phyloP scores from a whole-genome alignment of 2,888 invertebrate species.

The Lycophotia porphyrea region DNA sequence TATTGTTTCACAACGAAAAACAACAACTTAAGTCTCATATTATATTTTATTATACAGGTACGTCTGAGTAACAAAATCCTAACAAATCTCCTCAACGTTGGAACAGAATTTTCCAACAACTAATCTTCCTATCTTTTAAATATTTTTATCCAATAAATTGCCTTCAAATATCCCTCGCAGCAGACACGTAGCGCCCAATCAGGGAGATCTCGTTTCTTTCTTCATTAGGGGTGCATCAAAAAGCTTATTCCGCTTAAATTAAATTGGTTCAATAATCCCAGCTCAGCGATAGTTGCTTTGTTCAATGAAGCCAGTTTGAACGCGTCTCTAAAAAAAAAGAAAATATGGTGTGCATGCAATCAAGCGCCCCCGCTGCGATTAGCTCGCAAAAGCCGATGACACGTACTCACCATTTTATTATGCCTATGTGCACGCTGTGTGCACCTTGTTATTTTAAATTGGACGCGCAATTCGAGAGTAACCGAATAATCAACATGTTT shows the following conservation, averaged over 20 bases:
- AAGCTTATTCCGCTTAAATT: slow-evolving; percentile 82
- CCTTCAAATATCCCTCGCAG: slow-evolving; percentile 55
- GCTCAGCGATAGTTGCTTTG: slow-evolving; percentile 84
- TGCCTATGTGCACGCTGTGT: slow-evolving; percentile 76
- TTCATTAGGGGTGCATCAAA: slow-evolving; percentile 79
- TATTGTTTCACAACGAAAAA: neutral
- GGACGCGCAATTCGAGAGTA: slow-evolving; percentile 73
- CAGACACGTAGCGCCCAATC: slow-evolving; percentile 67
- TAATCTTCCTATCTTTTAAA: slow-evolving; percentile 36
- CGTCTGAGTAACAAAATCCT: slow-evolving; percentile 12
- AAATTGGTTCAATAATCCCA: slow-evolving; percentile 86
- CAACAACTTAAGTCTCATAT: neutral
- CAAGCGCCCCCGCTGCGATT: slow-evolving; percentile 82
- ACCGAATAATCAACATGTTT: slow-evolving; percentile 69
- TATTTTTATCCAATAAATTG: slow-evolving; percentile 48
- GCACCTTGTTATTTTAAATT: slow-evolving; percentile 86
- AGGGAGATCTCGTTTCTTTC: slow-evolving; percentile 69
- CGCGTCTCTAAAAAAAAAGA: slow-evolving; percentile 75
- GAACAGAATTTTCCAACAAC: slow-evolving; percentile 41
- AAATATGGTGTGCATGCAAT: slow-evolving; percentile 82
- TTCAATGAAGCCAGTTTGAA: slow-evolving; percentile 82
- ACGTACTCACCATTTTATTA: slow-evolving; percentile 81
- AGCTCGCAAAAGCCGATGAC: slow-evolving; percentile 83
- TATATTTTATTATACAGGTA: neutral
- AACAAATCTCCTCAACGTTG: neutral